Percentiles rank a stretch among this genome's conserved stretches.
Evolutionary conservation across 2,797 vertebrate genomes (phyloP).

Genomic region (Pygocentrus nattereri): DNA sequence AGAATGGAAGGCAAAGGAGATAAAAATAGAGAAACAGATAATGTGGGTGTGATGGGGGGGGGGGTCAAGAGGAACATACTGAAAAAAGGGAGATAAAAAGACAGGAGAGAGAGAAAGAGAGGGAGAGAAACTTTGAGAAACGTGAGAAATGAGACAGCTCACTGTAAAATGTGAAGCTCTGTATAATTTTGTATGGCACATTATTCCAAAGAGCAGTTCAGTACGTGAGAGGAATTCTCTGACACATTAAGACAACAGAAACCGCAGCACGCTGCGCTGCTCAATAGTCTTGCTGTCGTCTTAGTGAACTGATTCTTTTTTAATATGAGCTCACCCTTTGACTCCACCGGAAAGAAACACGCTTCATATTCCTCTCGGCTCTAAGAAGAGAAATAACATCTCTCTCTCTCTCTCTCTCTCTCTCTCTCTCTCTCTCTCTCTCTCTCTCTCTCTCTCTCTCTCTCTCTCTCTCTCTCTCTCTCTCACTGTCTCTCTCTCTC

Average conservation of each 20-base stretch:
- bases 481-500: neutral
- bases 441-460: neutral
- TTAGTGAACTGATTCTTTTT: neutral
- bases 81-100: neutral
- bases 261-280: constrained; percentile 20
- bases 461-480: neutral
- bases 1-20: too few species aligned
- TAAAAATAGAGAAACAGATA: too few species aligned
- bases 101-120: constrained; percentile 12
- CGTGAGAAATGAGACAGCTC: neutral
- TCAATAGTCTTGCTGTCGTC: constrained; percentile 21
- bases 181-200: too few species aligned
- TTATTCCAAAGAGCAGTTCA: too few species aligned
- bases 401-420: neutral
- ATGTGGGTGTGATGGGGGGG: too few species aligned
- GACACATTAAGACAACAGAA: constrained; percentile 22
- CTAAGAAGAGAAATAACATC: neutral
- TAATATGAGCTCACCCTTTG: constrained; percentile 15
- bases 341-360: neutral
- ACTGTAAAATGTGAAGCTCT: too few species aligned
- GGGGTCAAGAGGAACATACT: too few species aligned
- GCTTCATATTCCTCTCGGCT: neutral
- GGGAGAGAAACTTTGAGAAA: neutral
- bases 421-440: neutral
- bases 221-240: neutral